These are phyloP conservation scores for Archivesica marissinica DNA, from an alignment of 1,140 invertebrate genomes.

Conservation along the genomic window DNA sequence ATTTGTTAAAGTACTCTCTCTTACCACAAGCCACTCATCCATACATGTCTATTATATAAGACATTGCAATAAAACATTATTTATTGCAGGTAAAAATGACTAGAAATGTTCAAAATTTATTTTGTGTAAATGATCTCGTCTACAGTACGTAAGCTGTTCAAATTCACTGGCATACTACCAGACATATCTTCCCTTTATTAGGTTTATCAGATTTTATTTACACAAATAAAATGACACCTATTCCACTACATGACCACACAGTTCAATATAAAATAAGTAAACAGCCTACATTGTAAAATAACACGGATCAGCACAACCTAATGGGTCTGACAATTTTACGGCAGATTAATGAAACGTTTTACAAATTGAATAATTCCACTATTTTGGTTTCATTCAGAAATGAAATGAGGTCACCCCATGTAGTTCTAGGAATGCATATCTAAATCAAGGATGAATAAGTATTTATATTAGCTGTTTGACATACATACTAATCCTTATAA, in stretches of 20 bases:
- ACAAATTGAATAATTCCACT: background rate
- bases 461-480: too few relatives aligned
- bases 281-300: background rate
- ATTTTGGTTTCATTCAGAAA: background rate
- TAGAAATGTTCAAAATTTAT: too few relatives aligned
- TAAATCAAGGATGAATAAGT: background rate
- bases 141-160: too few relatives aligned
- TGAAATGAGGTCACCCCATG: background rate
- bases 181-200: background rate
- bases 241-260: background rate
- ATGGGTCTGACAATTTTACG: background rate
- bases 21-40: too few relatives aligned
- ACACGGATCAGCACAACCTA: background rate
- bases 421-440: background rate
- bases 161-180: background rate
- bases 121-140: too few relatives aligned
- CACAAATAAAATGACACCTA: background rate
- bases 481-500: too few relatives aligned
- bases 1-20: too few relatives aligned
- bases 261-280: background rate
- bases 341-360: background rate
- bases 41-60: too few relatives aligned
- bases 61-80: too few relatives aligned
- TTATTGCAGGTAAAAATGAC: too few relatives aligned
- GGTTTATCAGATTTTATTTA: background rate